Percentiles rank a stretch among this genome's conserved stretches.
phyloP scores from a whole-genome alignment of 2,888 invertebrate species.

The Andrena marginata region DNA sequence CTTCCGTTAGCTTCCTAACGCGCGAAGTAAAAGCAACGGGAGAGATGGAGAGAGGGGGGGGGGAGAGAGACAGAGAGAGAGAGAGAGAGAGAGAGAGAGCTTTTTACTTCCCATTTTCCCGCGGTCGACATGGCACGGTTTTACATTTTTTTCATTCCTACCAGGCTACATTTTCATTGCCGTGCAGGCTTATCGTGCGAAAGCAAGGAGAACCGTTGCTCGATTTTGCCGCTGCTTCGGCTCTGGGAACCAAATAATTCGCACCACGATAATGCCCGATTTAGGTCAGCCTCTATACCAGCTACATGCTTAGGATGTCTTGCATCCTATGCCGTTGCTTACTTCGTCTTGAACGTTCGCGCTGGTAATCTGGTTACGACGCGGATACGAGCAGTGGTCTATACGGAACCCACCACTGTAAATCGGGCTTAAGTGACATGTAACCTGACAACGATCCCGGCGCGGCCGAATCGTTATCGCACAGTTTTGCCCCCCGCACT shows the following conservation, averaged over 20 bases:
- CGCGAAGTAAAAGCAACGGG: constrained; percentile 39
- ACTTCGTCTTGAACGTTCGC: constrained; percentile 1
- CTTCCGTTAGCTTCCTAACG: constrained; percentile 58
- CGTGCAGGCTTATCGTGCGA: constrained; percentile 34
- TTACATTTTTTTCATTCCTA: constrained; percentile 16
- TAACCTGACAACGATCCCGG: not conserved
- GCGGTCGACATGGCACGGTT: constrained; percentile 36
- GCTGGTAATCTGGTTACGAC: constrained; percentile 5
- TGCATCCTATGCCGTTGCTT: not conserved
- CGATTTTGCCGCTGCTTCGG: constrained; percentile 14
- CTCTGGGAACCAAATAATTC: constrained; percentile 13
- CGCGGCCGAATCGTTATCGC: not conserved
- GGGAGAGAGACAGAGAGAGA: not conserved
- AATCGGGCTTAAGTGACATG: constrained; percentile 7
- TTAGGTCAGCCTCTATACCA: not conserved
- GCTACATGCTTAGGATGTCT: not conserved
- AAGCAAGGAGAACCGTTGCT: constrained; percentile 41
- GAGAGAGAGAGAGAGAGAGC: not conserved
- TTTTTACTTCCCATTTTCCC: constrained; percentile 56
- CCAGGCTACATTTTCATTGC: constrained; percentile 10
- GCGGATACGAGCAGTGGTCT: not conserved
- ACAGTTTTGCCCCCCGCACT: not conserved
- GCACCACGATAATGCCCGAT: not conserved
- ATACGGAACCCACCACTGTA: not conserved
- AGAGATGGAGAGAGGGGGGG: not conserved